Evolutionary conservation across 2,113 vertebrate species (phyloP).

Genomic region (Eonycteris spelaea): DNA sequence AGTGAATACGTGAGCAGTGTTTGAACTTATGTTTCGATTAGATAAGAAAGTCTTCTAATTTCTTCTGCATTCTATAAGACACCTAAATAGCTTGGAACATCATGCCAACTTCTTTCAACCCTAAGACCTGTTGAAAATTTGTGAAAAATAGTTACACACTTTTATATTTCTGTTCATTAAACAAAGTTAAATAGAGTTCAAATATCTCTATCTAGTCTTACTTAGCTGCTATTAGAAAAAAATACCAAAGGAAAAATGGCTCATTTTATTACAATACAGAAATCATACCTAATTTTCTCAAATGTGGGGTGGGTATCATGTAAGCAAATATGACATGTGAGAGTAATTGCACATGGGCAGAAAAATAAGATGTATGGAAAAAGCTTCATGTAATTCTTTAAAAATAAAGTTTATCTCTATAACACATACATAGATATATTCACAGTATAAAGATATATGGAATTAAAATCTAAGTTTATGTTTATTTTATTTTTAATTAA

Average conservation of each 20-base stretch:
- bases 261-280: constrained; percentile 15
- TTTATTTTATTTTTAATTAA: background rate
- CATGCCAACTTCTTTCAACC: background rate
- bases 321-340: background rate
- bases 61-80: background rate
- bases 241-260: background rate
- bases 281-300: background rate
- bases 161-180: constrained; percentile 11
- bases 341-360: background rate
- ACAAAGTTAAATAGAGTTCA: constrained; percentile 7
- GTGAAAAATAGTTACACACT: background rate
- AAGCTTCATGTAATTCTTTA: background rate
- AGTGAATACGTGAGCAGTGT: background rate
- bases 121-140: background rate
- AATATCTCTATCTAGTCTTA: background rate
- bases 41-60: background rate
- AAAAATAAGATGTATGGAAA: background rate
- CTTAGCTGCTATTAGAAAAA: background rate
- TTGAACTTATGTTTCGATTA: constrained; percentile 11
- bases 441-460: background rate
- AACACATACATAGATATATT: background rate
- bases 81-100: background rate
- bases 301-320: background rate
- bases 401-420: background rate
- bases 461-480: background rate